These are phyloP conservation scores for Fragum fragum DNA, from an alignment of 2,888 invertebrate species.

Conservation along the genomic window DNA sequence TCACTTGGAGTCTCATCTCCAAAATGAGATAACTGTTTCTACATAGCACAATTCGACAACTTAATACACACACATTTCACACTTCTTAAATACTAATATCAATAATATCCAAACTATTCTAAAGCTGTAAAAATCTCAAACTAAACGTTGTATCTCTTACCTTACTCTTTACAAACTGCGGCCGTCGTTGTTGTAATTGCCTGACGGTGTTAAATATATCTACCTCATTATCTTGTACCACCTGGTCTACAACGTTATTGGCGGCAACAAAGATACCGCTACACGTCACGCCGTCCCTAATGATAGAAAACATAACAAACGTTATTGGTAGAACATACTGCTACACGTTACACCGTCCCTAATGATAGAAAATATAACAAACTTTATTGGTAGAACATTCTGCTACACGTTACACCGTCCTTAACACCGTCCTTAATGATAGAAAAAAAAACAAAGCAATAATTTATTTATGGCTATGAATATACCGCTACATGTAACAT, in stretches of 20 bases:
- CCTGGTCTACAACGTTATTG: conserved; percentile 67
- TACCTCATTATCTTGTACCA: conserved; percentile 64
- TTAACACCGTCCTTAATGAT: conserved; percentile 59
- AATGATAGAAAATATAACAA: neutral
- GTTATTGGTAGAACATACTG: conserved; percentile 31
- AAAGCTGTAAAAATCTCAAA: too few species aligned
- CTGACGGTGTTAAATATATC: conserved; percentile 71
- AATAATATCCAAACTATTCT: too few species aligned
- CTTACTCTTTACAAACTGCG: conserved; percentile 66
- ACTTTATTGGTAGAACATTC: conserved; percentile 13
- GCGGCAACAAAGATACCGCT: conserved; percentile 67
- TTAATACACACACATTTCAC: too few species aligned
- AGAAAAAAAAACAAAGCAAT: neutral
- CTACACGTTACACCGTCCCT: conserved; percentile 72
- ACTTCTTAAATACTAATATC: too few species aligned
- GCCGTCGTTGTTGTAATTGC: conserved; percentile 66
- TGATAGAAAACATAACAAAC: neutral
- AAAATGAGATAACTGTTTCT: too few species aligned
- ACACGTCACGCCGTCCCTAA: conserved; percentile 70
- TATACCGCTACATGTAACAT: conserved; percentile 64
- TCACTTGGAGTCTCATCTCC: too few species aligned
- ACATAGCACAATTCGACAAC: too few species aligned
- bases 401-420: conserved; percentile 71
- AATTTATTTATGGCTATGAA: too few species aligned
- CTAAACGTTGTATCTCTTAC: conserved; percentile 41